Conservation (phyloP, 2,888 invertebrate species). For the Drosophila melanosoma region DNA sequence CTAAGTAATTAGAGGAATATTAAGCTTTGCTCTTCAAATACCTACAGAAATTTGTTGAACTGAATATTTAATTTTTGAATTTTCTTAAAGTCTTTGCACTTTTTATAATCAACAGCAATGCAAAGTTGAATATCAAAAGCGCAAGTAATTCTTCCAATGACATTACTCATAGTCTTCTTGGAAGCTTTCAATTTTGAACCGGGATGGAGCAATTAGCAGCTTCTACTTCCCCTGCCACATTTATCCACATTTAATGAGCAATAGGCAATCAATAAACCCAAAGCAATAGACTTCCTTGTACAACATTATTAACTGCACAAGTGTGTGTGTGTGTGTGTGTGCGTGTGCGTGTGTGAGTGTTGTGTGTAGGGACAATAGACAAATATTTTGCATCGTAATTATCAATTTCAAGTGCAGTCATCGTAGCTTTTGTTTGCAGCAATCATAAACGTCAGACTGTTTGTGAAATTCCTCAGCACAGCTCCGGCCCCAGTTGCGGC, state of each 20-base stretch:
- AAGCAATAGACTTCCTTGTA: background rate
- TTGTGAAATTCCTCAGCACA: constrained; percentile 25
- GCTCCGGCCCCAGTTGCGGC: constrained; percentile 2
- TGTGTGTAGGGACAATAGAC: constrained; percentile 42
- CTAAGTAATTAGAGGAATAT: background rate
- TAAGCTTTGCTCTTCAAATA: background rate
- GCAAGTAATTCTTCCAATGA: background rate
- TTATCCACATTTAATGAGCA: constrained; percentile 25
- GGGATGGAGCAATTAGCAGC: constrained; percentile 1
- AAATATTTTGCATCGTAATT: constrained; percentile 74
- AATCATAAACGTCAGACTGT: constrained; percentile 71
- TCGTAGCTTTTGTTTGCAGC: constrained; percentile 76
- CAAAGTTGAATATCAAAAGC: background rate
- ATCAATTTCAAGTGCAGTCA: constrained; percentile 78
- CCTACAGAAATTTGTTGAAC: background rate
- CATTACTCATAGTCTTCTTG: background rate
- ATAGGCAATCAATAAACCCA: constrained; percentile 32
- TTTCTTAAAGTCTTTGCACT: background rate
- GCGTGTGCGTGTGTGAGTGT: background rate
- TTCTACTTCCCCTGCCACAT: background rate
- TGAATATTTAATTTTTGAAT: background rate
- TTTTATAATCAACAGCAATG: background rate
- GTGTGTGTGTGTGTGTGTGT: background rate
- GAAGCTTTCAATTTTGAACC: background rate
- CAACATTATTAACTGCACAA: constrained; percentile 28